Conservation (phyloP, 2,888 invertebrate species). For the Pollenia angustigena region DNA sequence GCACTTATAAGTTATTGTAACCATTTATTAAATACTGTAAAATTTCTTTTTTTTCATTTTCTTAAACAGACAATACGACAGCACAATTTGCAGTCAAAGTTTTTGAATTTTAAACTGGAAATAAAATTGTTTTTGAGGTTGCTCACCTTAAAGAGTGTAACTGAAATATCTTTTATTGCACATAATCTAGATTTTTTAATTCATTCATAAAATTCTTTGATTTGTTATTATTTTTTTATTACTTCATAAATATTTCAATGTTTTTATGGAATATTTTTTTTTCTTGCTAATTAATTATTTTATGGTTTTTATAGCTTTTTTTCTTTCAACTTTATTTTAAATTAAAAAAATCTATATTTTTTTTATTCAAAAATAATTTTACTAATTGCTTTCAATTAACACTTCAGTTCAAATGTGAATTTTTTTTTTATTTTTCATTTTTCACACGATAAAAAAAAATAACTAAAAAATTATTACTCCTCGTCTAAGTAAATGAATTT, state of each 20-base stretch:
- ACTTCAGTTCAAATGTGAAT: constrained; percentile 50
- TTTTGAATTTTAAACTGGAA: neutral
- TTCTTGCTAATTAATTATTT: constrained; percentile 6
- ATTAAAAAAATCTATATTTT: constrained; percentile 29
- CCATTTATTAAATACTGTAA: too few species aligned
- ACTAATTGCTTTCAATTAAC: constrained; percentile 64
- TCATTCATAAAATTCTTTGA: constrained; percentile 36
- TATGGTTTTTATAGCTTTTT: constrained; percentile 43
- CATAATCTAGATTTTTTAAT: constrained; percentile 36
- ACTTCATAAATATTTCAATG: constrained; percentile 1
- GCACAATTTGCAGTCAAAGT: neutral
- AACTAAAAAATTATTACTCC: constrained; percentile 24
- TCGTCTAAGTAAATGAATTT: constrained; percentile 32
- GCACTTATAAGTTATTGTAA: too few species aligned
- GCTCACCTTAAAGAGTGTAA: neutral
- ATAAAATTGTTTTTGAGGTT: neutral
- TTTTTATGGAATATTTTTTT: constrained; percentile 23
- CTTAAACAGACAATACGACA: too few species aligned
- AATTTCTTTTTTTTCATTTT: too few species aligned
- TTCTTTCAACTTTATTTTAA: constrained; percentile 16
- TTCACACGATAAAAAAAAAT: constrained; percentile 18
- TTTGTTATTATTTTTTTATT: constrained; percentile 13
- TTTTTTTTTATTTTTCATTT: too few species aligned
- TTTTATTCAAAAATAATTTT: constrained; percentile 23
- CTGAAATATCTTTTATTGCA: neutral